phyloP scores from a whole-genome alignment of 2,797 vertebrate genomes.

The Micromesistius poutassou region DNA sequence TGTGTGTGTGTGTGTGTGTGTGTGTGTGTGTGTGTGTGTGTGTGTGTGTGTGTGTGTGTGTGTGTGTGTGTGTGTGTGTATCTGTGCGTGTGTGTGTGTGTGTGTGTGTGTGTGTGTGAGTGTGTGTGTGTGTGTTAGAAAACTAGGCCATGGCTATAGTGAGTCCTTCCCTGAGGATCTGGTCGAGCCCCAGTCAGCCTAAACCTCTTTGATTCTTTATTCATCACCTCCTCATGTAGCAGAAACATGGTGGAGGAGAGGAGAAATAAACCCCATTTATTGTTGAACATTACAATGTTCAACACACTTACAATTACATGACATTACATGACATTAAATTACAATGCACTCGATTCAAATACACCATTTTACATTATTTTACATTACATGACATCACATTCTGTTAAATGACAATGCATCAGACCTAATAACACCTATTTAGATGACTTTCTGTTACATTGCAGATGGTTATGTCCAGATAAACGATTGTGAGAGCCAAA shows the following conservation, averaged over 20 bases:
- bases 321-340: not conserved
- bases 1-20: not conserved
- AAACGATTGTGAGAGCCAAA: not conserved
- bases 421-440: not conserved
- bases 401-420: not conserved
- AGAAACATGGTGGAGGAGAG: slow-evolving; percentile 14
- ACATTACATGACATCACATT: not conserved
- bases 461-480: not conserved
- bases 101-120: slow-evolving; percentile 9
- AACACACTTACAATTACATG: not conserved
- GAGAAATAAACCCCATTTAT: not conserved
- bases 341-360: not conserved
- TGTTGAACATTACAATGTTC: not conserved
- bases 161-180: slow-evolving; percentile 32
- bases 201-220: slow-evolving; percentile 50
- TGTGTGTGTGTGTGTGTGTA: not conserved
- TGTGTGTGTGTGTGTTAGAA: slow-evolving; percentile 23
- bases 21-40: not conserved
- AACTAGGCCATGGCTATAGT: slow-evolving; percentile 36
- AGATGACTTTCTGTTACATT: not conserved
- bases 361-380: not conserved
- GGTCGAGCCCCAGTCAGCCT: slow-evolving; percentile 16
- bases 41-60: not conserved
- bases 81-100: slow-evolving; percentile 4
- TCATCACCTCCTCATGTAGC: slow-evolving; percentile 50